Conservation (phyloP, 2,113 vertebrate genomes). For the Forbesichthys papilliferus region DNA sequence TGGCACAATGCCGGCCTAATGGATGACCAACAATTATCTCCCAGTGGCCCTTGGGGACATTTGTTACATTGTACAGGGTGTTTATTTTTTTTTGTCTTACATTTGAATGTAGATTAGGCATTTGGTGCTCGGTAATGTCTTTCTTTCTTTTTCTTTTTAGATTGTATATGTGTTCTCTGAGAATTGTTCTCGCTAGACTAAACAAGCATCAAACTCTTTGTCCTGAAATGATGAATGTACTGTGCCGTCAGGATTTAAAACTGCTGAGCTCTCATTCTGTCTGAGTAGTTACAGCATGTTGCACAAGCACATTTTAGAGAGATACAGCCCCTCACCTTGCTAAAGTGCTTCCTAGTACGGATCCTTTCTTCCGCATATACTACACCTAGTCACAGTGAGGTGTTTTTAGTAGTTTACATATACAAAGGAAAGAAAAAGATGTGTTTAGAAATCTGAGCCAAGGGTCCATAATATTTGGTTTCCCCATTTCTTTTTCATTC, state of each 20-base stretch:
- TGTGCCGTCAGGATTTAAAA: conserved; percentile 35
- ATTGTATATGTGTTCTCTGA: neutral
- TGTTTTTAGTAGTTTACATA: conserved; percentile 58
- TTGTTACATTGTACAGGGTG: neutral
- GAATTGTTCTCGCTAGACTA: neutral
- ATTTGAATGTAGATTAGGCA: conserved; percentile 10
- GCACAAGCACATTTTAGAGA: conserved; percentile 33
- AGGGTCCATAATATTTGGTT: conserved; percentile 73
- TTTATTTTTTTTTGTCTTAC: conserved; percentile 6
- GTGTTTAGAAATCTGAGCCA: conserved; percentile 63
- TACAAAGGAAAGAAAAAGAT: conserved; percentile 61
- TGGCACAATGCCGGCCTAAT: conserved; percentile 25
- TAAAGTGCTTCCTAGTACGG: conserved; percentile 27
- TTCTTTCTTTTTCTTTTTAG: neutral
- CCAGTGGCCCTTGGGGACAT: conserved; percentile 24
- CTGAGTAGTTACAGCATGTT: conserved; percentile 32
- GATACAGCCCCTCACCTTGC: conserved; percentile 24
- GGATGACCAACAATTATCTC: conserved; percentile 41
- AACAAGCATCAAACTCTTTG: conserved; percentile 26
- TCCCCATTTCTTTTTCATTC: conserved; percentile 74
- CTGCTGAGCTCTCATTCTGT: conserved; percentile 54
- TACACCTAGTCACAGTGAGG: conserved; percentile 61
- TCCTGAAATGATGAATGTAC: conserved; percentile 28
- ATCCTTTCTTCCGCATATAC: conserved; percentile 31
- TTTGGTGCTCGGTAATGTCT: neutral